Percentiles rank a stretch among this genome's conserved stretches.
phyloP scores from a whole-genome alignment of 2,113 vertebrate species.

The Mormoops blainvillei region DNA sequence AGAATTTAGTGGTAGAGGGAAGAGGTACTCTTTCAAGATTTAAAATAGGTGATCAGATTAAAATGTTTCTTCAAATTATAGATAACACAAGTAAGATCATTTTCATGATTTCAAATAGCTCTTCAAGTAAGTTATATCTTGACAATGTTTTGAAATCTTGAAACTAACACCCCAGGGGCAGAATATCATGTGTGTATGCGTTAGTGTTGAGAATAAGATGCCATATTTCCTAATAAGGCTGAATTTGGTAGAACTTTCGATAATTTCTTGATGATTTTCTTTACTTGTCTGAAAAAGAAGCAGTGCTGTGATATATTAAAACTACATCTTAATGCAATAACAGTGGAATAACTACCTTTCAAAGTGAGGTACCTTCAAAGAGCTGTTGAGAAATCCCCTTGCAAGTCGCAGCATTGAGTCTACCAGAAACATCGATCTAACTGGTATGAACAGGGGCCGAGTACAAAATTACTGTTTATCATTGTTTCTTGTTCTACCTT shows the following conservation, averaged over 20 bases:
- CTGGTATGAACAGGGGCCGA: background rate
- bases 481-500: slow-evolving; percentile 58
- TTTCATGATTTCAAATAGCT: background rate
- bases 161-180: background rate
- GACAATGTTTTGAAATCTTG: background rate
- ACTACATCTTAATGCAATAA: background rate
- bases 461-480: slow-evolving; percentile 65
- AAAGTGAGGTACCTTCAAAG: slow-evolving; percentile 26
- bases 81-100: background rate
- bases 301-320: background rate
- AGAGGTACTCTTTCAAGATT: background rate
- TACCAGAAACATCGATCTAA: slow-evolving; percentile 28
- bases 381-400: slow-evolving; percentile 5
- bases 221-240: background rate
- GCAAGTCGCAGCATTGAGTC: slow-evolving; percentile 37
- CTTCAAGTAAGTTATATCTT: background rate
- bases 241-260: background rate
- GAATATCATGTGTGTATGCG: background rate
- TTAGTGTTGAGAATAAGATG: background rate
- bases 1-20: background rate
- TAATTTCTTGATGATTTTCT: slow-evolving; percentile 19
- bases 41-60: background rate
- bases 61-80: background rate
- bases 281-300: slow-evolving; percentile 10
- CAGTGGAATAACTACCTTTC: background rate